Evolutionary conservation across 1,140 invertebrate species (phyloP).

Genomic region (Hirudo medicinalis): DNA sequence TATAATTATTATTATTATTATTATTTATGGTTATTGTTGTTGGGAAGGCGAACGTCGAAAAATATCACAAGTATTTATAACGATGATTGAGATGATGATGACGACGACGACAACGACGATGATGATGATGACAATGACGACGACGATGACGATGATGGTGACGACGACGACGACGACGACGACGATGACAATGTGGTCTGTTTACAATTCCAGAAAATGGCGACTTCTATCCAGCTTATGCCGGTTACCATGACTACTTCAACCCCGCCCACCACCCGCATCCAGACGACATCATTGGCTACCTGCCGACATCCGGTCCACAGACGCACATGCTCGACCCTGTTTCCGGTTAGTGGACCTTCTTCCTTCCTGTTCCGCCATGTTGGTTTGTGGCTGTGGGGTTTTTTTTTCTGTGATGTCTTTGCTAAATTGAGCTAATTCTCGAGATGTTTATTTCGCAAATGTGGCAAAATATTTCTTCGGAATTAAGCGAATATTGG

Average conservation of each 20-base stretch:
- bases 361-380: too few relatives aligned
- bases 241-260: constrained; percentile 9
- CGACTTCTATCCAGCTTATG: constrained; percentile 3
- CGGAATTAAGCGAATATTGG: too few relatives aligned
- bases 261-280: constrained; percentile 1
- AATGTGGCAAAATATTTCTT: too few relatives aligned
- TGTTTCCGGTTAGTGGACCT: constrained; percentile 5
- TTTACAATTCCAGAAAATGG: background rate
- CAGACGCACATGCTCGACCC: background rate
- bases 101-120: background rate
- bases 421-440: background rate
- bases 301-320: constrained; percentile 1
- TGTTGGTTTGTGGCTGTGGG: background rate
- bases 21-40: too few relatives aligned
- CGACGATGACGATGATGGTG: background rate
- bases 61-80: background rate
- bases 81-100: background rate
- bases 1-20: too few relatives aligned
- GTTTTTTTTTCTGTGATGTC: background rate
- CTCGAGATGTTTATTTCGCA: background rate
- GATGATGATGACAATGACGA: background rate
- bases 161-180: background rate
- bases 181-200: background rate
- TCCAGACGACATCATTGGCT: constrained; percentile 4
- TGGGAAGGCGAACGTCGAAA: too few relatives aligned